These are phyloP conservation scores for Rhagologus leucostigma DNA, from an alignment of 2,113 vertebrate species.

Conservation along the genomic window DNA sequence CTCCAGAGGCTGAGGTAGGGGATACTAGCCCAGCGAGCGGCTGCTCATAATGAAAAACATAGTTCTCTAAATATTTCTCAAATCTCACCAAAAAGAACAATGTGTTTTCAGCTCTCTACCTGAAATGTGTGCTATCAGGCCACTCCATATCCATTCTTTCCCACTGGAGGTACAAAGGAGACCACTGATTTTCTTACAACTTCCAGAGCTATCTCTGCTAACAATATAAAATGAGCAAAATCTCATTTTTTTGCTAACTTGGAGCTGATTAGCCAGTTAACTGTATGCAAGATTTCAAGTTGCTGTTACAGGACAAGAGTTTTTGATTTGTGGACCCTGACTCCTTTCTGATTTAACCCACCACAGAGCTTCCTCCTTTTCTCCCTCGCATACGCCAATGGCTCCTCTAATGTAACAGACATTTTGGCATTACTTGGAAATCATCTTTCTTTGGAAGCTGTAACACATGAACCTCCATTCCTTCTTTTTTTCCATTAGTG, in stretches of 20 bases:
- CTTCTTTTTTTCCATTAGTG: not conserved
- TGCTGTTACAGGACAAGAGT: not conserved
- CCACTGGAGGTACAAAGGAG: not conserved
- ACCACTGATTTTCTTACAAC: not conserved
- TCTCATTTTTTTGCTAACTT: not conserved
- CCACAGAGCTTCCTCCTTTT: not conserved
- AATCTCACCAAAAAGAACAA: not conserved
- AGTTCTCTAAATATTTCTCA: not conserved
- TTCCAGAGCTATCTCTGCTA: not conserved
- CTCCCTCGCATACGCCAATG: not conserved
- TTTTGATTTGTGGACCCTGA: not conserved
- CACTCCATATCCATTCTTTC: not conserved
- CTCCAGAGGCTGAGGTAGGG: not conserved
- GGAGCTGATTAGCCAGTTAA: not conserved
- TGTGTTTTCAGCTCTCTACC: not conserved
- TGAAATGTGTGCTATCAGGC: not conserved
- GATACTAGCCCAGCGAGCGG: not conserved
- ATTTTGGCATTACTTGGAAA: not conserved
- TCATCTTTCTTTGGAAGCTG: not conserved
- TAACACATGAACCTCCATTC: not conserved
- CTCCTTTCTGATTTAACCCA: not conserved
- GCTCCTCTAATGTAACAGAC: not conserved
- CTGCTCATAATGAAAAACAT: not conserved
- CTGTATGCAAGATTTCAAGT: not conserved
- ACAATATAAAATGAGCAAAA: not conserved